phyloP scores from a whole-genome alignment of 2,888 invertebrate genomes.

The Drepanosiphum platanoidis region DNA sequence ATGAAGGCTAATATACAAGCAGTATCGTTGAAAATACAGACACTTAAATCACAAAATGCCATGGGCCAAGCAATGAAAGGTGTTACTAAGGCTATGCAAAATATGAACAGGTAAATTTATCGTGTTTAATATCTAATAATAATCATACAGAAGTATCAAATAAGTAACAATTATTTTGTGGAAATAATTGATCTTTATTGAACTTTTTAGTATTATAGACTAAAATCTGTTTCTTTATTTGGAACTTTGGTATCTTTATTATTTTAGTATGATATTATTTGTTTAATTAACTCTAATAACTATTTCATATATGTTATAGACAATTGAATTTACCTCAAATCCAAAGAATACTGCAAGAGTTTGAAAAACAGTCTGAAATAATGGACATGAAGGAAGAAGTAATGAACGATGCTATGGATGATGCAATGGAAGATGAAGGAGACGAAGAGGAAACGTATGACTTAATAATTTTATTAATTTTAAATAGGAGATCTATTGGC shows the following conservation, averaged over 20 bases:
- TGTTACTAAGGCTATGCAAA: slow-evolving; percentile 97
- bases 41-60: slow-evolving; percentile 95
- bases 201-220: background rate
- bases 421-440: slow-evolving; percentile 98
- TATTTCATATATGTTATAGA: slow-evolving; percentile 67
- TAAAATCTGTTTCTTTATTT: background rate
- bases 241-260: background rate
- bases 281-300: background rate
- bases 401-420: slow-evolving; percentile 99
- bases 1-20: slow-evolving; percentile 99
- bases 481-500: too few species aligned
- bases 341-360: slow-evolving; percentile 95
- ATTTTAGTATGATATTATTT: background rate
- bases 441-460: slow-evolving; percentile 94
- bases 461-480: slow-evolving; percentile 1
- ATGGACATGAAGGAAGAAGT: slow-evolving; percentile 99
- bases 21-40: slow-evolving; percentile 96
- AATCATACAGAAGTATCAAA: background rate
- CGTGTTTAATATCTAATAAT: background rate
- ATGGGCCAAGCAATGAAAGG: slow-evolving; percentile 99
- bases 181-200: too few species aligned
- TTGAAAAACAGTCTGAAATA: slow-evolving; percentile 99
- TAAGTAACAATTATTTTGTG: too few species aligned
- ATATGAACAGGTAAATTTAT: slow-evolving; percentile 83
- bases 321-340: slow-evolving; percentile 98